These are phyloP conservation scores for Aricia agestis DNA, from an alignment of 1,140 invertebrate genomes.

Conservation along the genomic window DNA sequence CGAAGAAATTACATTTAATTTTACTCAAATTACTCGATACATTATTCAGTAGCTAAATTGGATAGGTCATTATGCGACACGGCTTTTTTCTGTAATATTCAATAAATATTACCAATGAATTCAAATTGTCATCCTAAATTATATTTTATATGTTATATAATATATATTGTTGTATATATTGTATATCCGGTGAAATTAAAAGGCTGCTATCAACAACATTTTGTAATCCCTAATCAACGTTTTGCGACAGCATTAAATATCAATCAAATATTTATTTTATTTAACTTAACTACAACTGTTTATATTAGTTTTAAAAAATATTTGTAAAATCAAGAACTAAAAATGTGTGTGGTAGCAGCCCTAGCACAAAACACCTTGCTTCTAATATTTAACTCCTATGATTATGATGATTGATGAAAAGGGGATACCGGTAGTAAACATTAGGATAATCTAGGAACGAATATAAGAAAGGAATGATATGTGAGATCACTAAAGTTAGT, in stretches of 20 bases:
- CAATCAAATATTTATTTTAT: too few relatives aligned
- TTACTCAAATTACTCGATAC: neutral
- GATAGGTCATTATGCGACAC: neutral
- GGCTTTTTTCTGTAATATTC: neutral
- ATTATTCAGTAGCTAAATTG: neutral
- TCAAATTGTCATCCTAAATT: neutral
- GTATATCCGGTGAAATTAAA: neutral
- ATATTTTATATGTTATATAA: neutral
- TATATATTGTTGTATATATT: neutral
- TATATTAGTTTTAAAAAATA: neutral
- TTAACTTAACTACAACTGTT: neutral
- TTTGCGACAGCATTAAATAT: too few relatives aligned
- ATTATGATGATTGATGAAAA: neutral
- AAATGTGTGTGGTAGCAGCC: neutral
- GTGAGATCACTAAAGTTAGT: neutral
- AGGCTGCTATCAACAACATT: neutral
- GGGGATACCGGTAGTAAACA: neutral
- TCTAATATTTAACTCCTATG: neutral
- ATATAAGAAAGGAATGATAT: neutral
- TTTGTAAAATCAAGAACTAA: neutral
- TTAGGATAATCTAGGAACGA: neutral
- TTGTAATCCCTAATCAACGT: too few relatives aligned
- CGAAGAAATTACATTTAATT: neutral
- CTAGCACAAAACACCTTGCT: neutral
- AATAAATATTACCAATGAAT: constrained; percentile 1